Conservation (phyloP, 2,113 vertebrate species). For the Cryptomyrus ogoouensis region DNA sequence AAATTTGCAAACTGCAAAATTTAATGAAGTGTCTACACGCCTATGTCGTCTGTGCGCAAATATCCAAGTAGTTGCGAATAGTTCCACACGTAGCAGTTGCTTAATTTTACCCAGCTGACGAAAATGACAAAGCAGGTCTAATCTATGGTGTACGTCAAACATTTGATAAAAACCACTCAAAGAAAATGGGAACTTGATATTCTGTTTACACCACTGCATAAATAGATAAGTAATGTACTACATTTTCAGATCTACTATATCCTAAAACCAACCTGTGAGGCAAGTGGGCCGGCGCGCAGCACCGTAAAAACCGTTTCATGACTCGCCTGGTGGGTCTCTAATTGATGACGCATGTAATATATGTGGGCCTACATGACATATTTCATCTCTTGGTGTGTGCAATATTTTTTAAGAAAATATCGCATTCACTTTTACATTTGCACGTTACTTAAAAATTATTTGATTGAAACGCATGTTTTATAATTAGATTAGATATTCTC, state of each 20-base stretch:
- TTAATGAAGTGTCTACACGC: not conserved
- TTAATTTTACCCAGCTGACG: not conserved
- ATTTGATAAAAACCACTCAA: not conserved
- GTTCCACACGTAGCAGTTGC: not conserved
- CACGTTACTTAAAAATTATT: not conserved
- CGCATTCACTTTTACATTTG: not conserved
- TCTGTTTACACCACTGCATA: not conserved
- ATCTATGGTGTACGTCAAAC: not conserved
- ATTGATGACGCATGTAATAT: not conserved
- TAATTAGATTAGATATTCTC: not conserved
- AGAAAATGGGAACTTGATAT: not conserved
- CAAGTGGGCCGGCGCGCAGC: not conserved
- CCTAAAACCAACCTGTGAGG: not conserved
- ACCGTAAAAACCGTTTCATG: not conserved
- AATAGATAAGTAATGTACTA: not conserved
- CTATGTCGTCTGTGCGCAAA: not conserved
- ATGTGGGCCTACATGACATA: not conserved
- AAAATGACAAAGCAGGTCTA: not conserved
- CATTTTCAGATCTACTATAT: not conserved
- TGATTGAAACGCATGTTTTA: not conserved
- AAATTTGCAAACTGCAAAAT: not conserved
- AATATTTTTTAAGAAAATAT: not conserved
- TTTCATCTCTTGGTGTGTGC: not conserved
- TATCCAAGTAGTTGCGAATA: not conserved
- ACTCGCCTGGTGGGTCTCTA: not conserved